Percentiles rank a stretch among this genome's conserved stretches.
These are phyloP conservation scores for Lasioglossum albipes DNA, from an alignment of 1,140 invertebrate species.

Conservation along the genomic window DNA sequence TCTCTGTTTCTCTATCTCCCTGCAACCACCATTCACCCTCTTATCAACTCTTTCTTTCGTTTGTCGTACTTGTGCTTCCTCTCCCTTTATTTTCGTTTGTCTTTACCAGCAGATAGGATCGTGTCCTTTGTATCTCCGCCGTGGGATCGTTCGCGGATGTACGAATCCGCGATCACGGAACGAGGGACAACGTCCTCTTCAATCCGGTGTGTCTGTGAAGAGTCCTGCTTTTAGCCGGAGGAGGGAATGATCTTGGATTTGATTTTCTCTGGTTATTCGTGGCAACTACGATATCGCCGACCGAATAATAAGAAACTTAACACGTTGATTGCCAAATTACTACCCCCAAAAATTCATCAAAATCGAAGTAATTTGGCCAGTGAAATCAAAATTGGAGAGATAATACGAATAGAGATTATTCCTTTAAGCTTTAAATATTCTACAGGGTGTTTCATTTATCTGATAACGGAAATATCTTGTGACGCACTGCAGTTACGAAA, in stretches of 20 bases:
- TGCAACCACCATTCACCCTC: neutral
- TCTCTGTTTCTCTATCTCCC: neutral
- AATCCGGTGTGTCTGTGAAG: neutral
- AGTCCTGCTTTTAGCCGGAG: neutral
- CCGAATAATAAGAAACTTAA: neutral
- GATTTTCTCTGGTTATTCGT: neutral
- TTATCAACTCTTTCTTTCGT: slow-evolving; percentile 27
- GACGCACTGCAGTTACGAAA: too few relatives aligned
- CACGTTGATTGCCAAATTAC: too few relatives aligned
- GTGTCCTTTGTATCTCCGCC: slow-evolving; percentile 15
- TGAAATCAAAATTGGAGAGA: too few relatives aligned
- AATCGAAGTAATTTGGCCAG: too few relatives aligned
- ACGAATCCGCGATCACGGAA: neutral
- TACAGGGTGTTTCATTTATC: too few relatives aligned
- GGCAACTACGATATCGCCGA: neutral
- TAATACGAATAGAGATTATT: too few relatives aligned
- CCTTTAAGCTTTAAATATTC: too few relatives aligned
- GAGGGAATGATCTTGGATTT: neutral
- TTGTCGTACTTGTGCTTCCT: neutral
- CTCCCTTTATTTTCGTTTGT: neutral
- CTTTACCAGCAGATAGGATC: slow-evolving; percentile 21
- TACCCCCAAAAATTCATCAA: too few relatives aligned
- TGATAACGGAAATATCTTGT: too few relatives aligned
- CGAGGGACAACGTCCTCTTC: neutral
- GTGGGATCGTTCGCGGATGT: slow-evolving; percentile 2